A percentile compares a stretch with the other conserved stretches of the same genome.
Conservation (phyloP, 2,797 vertebrate genomes). For the Coluber constrictor region DNA sequence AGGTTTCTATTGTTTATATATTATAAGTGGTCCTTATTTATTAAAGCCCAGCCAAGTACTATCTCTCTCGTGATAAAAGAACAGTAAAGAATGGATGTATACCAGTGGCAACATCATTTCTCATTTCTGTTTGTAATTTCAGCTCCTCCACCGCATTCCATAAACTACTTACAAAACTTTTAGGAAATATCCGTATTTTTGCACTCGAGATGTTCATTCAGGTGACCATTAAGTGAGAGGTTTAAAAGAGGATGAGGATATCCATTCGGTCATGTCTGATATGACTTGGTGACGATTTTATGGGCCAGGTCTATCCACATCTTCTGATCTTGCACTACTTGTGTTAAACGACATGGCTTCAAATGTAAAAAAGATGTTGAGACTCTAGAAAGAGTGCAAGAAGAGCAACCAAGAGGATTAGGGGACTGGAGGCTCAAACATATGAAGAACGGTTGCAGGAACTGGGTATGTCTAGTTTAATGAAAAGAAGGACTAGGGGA, state of each 20-base stretch:
- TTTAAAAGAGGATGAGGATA: not conserved
- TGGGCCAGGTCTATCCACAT: too few relatives aligned
- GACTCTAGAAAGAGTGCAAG: too few relatives aligned
- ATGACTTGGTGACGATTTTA: too few relatives aligned
- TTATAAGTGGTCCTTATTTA: conserved; percentile 98
- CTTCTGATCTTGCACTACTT: too few relatives aligned
- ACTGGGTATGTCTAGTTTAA: too few relatives aligned
- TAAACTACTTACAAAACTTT: conserved; percentile 66
- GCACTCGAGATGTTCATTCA: conserved; percentile 73
- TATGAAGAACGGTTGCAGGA: too few relatives aligned
- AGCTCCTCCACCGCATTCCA: conserved; percentile 50
- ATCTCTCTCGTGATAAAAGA: conserved; percentile 80
- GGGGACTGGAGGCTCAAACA: too few relatives aligned
- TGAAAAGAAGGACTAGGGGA: too few relatives aligned
- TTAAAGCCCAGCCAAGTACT: conserved; percentile 82
- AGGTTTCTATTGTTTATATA: conserved; percentile 98
- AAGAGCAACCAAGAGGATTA: too few relatives aligned
- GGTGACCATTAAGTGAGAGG: conserved; percentile 70
- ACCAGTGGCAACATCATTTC: conserved; percentile 71
- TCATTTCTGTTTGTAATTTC: conserved; percentile 62
- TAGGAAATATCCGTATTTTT: conserved; percentile 72
- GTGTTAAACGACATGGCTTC: conserved; percentile 66
- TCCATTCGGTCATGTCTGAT: not conserved
- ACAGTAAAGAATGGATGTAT: conserved; percentile 81
- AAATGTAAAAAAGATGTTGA: conserved; percentile 19